phyloP scores from a whole-genome alignment of 2,888 invertebrate species.

The Meiosimyza decipiens region DNA sequence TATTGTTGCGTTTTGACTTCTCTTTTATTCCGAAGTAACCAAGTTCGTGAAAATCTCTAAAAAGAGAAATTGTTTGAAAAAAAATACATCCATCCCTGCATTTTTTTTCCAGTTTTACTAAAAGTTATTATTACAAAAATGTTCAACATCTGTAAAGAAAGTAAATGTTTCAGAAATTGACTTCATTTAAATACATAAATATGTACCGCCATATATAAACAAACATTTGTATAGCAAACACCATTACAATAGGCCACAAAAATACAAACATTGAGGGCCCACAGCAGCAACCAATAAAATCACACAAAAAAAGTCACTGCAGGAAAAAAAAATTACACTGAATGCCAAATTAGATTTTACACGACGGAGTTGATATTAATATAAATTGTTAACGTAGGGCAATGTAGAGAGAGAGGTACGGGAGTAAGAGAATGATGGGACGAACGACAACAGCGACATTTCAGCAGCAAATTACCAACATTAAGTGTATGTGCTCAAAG shows the following conservation, averaged over 20 bases:
- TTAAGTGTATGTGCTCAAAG: slow-evolving; percentile 23
- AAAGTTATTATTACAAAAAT: too few relatives aligned
- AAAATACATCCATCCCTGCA: too few relatives aligned
- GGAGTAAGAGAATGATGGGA: neutral
- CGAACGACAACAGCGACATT: slow-evolving; percentile 36
- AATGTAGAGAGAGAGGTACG: neutral
- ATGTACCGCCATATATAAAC: too few relatives aligned
- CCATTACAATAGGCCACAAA: neutral
- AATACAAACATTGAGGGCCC: neutral
- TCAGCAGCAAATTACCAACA: slow-evolving; percentile 39
- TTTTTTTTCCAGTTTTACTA: too few relatives aligned
- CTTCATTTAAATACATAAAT: too few relatives aligned
- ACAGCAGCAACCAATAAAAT: slow-evolving; percentile 27
- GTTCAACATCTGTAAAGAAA: too few relatives aligned
- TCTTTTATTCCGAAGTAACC: too few relatives aligned
- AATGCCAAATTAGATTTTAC: slow-evolving; percentile 36
- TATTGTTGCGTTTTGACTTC: too few relatives aligned
- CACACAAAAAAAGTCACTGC: slow-evolving; percentile 10
- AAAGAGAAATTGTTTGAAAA: too few relatives aligned
- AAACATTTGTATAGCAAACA: neutral
- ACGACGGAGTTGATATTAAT: slow-evolving; percentile 45
- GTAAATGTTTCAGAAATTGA: too few relatives aligned
- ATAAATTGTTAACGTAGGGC: slow-evolving; percentile 46
- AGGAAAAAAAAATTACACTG: slow-evolving; percentile 19
- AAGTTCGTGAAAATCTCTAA: too few relatives aligned